Conservation (phyloP, 2,888 invertebrate species). For the Charanyca ferruginea region DNA sequence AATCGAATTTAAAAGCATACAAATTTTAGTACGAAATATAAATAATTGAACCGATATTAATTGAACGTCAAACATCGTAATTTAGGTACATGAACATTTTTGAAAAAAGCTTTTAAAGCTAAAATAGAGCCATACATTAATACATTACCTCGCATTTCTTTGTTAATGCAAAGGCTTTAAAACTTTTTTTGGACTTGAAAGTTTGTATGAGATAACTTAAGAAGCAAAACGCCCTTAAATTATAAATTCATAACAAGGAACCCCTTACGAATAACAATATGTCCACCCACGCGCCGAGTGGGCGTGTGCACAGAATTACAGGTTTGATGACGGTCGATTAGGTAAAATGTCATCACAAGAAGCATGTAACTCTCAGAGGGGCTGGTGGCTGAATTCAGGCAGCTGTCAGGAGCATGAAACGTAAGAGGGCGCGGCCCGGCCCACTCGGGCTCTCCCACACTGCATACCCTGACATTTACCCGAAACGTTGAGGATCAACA, state of each 20-base stretch:
- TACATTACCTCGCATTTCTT: no score
- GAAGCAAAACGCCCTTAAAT: constrained; percentile 12
- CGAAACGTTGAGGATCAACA: constrained; percentile 74
- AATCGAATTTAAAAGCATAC: constrained; percentile 7
- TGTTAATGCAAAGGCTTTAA: no score
- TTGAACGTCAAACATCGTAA: no score
- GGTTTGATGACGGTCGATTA: constrained; percentile 42
- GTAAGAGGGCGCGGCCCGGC: constrained; percentile 54
- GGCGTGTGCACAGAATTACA: constrained; percentile 39
- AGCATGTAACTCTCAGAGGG: constrained; percentile 32
- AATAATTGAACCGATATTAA: no score
- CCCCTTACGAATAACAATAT: constrained; percentile 34
- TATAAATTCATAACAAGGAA: constrained; percentile 37
- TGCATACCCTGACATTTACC: constrained; percentile 80
- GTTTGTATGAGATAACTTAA: background rate
- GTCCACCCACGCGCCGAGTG: constrained; percentile 42
- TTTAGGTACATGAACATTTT: no score
- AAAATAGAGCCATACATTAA: no score
- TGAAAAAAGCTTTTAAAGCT: no score
- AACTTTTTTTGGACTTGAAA: background rate
- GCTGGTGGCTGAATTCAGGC: constrained; percentile 35
- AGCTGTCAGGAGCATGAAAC: constrained; percentile 47
- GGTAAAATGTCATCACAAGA: constrained; percentile 52
- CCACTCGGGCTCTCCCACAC: constrained; percentile 63
- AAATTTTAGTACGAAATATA: no score